Base-by-base conservation (phyloP, 92 coral and sea anemone genomes). In the Desmophyllum pertusum region DNA sequence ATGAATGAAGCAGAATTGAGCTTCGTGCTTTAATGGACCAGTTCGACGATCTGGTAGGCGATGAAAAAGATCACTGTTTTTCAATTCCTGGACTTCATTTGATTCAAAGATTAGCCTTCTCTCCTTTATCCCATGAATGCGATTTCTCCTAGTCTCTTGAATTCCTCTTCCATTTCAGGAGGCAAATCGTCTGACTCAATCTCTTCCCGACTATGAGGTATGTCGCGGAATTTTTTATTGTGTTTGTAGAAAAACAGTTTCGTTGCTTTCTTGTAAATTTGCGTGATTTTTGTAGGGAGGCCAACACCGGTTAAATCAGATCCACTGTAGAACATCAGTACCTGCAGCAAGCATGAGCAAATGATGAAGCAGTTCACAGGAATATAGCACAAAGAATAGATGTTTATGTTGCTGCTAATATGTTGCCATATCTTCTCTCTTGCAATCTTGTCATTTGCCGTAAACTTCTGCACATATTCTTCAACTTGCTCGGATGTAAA, bases 281-380 rank as follows among this genome's bases (percentile, higher is more conserved):
- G 69, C 3, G 89, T 85, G 0, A 89, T 37, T 17, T 67, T 80
- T 31, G 55, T 36, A 3, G 90, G 90, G 13, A 80, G 39, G 29
- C 48, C 40, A 31, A 1, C n/a, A n/a, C n/a, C n/a, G n/a, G n/a
- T n/a, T n/a, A n/a, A n/a, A n/a, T n/a, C n/a, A 13, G 37, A 5
- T 23, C 31, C 65, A 3, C 59, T 46, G 40, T 36, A 27, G 36
- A 61, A 52, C 45, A 1, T 55, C 2, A 78, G 9, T 9, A 62
- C 15, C 17, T 78, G 59, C 13, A 18, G 18, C 27, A 88, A 43
- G n/a, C 67, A 77, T 8, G 62, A 71, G 29, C 89, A 88, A 30
- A 84, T 83, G 10, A 88, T 77, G n/a, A 84, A 65, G 40, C 92
- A 76, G 18, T 78, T 77, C 14, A 88, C 82, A 15, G 92, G 92